These are phyloP conservation scores for Pampus argenteus DNA, from an alignment of 2,797 vertebrate genomes.

Conservation along the genomic window DNA sequence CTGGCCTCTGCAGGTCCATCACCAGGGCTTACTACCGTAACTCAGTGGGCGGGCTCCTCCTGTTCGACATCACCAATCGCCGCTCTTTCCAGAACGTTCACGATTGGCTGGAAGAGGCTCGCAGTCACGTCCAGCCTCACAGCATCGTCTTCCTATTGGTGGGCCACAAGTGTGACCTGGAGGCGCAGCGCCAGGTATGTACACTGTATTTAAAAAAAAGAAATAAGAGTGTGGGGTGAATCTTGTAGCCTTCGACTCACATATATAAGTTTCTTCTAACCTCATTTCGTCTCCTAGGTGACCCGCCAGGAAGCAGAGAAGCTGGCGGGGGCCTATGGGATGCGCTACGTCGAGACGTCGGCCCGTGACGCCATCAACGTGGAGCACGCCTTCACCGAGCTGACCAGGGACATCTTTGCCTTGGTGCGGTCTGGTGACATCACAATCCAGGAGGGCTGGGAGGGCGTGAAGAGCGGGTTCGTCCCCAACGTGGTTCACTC, in stretches of 20 bases:
- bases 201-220: too few species aligned
- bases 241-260: neutral
- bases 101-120: constrained; percentile 98
- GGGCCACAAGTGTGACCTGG: constrained; percentile 98
- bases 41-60: constrained; percentile 97
- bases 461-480: constrained; percentile 98
- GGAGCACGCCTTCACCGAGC: constrained; percentile 98
- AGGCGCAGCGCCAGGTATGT: constrained; percentile 90
- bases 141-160: constrained; percentile 98
- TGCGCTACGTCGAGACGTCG: constrained; percentile 98
- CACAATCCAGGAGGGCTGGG: constrained; percentile 98
- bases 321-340: constrained; percentile 93
- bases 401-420: constrained; percentile 97
- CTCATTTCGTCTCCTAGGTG: constrained; percentile 75
- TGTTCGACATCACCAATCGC: constrained; percentile 99
- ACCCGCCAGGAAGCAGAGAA: constrained; percentile 96
- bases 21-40: constrained; percentile 99
- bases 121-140: constrained; percentile 96
- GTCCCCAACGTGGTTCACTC: constrained; percentile 98
- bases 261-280: neutral
- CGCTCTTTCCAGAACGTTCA: constrained; percentile 99
- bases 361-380: constrained; percentile 98
- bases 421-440: constrained; percentile 96
- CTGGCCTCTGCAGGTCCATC: constrained; percentile 88
- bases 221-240: neutral